Base-by-base conservation (phyloP, 1,140 invertebrate genomes). In the Trichonephila clavata region DNA sequence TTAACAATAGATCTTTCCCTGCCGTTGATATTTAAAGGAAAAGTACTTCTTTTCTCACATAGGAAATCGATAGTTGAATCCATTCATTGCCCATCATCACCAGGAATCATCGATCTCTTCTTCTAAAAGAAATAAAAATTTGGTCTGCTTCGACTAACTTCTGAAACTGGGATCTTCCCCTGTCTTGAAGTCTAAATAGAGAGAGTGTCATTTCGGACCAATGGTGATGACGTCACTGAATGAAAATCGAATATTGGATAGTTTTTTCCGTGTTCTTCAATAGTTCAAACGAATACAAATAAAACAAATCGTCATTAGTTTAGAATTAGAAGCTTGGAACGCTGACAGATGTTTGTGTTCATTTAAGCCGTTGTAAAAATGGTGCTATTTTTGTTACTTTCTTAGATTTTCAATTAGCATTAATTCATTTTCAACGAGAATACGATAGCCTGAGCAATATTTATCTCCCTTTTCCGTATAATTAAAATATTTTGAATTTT, bases 71-170 rank as follows among this genome's bases (percentile, higher is more conserved):
- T 87, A 24, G n/a, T 87, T 65, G 86, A 87, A 87, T 65, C 86
- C 86, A 87, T 87, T 87, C 86, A 87, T 87, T 60, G 86, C 86
- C 86, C 86, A 87, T 87, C 86, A 87, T 87, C 86, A 27, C 86
- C 86, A 87, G 59, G 27, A 87, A 87, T 87, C 59, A 87, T 87
- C 61, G 86, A 87, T 87, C 57, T 65, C 63, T 63, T 21, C 14
- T 24, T 24, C 18, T 43, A 27, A 27, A 77, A 77, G 71, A 77
- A 50, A 50, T 50, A 50, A 77, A 77, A 77, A 77, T 39, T 68
- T 50, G 0, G 50, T 13, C 50, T 50, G 50, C 7, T 50, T 77
- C 71, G n/a, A 16, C 71, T 77, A 77, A 77, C 71, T 77, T 77
- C 71, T 39, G 5, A 77, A 77, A 77, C 71, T 77, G 20, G 71